Conservation (phyloP, 2,797 vertebrate genomes). For the Melanotaenia boesemani region DNA sequence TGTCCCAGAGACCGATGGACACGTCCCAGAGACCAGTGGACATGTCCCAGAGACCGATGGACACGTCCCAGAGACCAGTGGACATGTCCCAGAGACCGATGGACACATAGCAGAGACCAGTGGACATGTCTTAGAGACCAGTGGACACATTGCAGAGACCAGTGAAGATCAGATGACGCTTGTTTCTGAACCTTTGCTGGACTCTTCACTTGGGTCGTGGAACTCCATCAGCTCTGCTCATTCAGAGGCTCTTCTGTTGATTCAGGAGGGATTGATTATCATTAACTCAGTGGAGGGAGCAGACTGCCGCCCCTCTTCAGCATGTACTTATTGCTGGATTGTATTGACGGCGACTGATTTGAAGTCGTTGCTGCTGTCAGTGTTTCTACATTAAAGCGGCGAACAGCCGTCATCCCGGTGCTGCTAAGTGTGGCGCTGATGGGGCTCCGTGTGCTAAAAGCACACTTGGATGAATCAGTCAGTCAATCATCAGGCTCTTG, state of each 20-base stretch:
- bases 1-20: too few relatives aligned
- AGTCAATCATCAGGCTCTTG: neutral
- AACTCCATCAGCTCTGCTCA: constrained; percentile 28
- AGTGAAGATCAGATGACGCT: too few relatives aligned
- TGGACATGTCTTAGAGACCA: too few relatives aligned
- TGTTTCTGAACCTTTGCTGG: too few relatives aligned
- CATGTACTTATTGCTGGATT: constrained; percentile 31
- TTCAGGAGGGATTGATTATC: constrained; percentile 44
- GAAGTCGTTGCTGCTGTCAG: constrained; percentile 39
- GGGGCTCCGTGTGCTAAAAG: constrained; percentile 1
- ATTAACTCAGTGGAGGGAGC: constrained; percentile 27
- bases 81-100: too few relatives aligned
- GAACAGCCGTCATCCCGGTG: neutral
- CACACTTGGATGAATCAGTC: constrained; percentile 1
- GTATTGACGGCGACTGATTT: constrained; percentile 43
- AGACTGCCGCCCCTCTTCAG: constrained; percentile 33
- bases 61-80: too few relatives aligned
- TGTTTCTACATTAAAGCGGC: constrained; percentile 11
- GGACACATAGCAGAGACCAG: too few relatives aligned
- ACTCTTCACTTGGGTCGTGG: constrained; percentile 32
- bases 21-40: too few relatives aligned
- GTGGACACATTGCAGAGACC: too few relatives aligned
- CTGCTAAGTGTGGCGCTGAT: neutral
- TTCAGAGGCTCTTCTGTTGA: constrained; percentile 21
- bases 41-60: too few relatives aligned